phyloP scores from a whole-genome alignment of 2,113 vertebrate species.

The Prolemur simus region DNA sequence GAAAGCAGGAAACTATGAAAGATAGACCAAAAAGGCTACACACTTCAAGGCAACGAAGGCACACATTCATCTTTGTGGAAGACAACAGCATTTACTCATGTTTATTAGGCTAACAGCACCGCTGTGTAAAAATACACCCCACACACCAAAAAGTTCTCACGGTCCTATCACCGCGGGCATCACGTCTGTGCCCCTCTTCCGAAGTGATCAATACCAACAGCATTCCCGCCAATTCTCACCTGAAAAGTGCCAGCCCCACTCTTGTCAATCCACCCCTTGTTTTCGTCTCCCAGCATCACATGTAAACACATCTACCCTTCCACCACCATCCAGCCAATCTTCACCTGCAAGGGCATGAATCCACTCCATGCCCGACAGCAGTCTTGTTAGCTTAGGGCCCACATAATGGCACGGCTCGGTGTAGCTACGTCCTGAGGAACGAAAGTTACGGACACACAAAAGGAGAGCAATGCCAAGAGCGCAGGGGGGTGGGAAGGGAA shows the following conservation, averaged over 20 bases:
- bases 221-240: not conserved
- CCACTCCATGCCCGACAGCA: not conserved
- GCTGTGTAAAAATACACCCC: not conserved
- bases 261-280: fast-evolving
- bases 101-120: not conserved
- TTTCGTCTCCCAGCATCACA: not conserved
- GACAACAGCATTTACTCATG: not conserved
- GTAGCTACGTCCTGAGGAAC: not conserved
- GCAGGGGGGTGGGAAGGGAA: not conserved
- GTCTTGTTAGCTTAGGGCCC: not conserved
- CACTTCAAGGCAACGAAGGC: not conserved
- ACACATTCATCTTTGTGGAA: not conserved
- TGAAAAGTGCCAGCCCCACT: not conserved
- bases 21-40: not conserved
- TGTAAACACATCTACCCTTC: not conserved
- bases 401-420: not conserved
- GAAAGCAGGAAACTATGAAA: not conserved
- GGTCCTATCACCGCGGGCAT: not conserved
- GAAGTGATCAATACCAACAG: not conserved
- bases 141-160: not conserved
- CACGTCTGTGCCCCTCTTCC: not conserved
- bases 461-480: not conserved
- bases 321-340: not conserved
- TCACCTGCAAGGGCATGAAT: conserved; percentile 2
- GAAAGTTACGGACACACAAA: not conserved